phyloP scores from a whole-genome alignment of 2,888 invertebrate species.

The Neoitamus cyanurus region DNA sequence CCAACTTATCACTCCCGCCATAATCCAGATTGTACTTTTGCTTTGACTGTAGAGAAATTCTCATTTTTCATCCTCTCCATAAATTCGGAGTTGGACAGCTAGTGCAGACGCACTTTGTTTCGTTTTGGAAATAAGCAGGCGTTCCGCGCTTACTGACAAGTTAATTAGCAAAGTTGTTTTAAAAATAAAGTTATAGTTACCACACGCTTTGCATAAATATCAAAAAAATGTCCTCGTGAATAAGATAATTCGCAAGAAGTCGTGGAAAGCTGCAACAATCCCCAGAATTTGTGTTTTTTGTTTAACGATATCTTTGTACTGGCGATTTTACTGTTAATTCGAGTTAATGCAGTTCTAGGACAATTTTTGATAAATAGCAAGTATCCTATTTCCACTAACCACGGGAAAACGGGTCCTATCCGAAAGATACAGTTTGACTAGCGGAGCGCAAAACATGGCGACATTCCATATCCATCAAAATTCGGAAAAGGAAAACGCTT shows the following conservation, averaged over 20 bases:
- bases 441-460: constrained; percentile 70
- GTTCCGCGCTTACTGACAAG: neutral
- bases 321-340: neutral
- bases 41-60: neutral
- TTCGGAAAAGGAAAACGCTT: constrained; percentile 75
- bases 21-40: neutral
- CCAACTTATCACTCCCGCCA: neutral
- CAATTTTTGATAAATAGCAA: neutral
- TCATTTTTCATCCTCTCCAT: neutral
- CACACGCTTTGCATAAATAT: neutral
- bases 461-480: constrained; percentile 81
- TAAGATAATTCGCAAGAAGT: neutral
- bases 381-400: neutral
- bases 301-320: neutral
- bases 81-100: neutral
- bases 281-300: neutral
- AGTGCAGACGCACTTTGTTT: constrained; percentile 22
- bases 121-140: constrained; percentile 9
- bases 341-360: neutral
- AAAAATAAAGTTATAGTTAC: neutral
- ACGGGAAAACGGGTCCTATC: neutral
- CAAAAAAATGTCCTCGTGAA: neutral
- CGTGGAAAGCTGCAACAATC: neutral
- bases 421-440: neutral
- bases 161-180: neutral